A percentile compares a stretch with the other conserved stretches of the same genome.
Evolutionary conservation across 2,888 invertebrate genomes (phyloP).

Genomic region (Polydrusus pterygomalis): DNA sequence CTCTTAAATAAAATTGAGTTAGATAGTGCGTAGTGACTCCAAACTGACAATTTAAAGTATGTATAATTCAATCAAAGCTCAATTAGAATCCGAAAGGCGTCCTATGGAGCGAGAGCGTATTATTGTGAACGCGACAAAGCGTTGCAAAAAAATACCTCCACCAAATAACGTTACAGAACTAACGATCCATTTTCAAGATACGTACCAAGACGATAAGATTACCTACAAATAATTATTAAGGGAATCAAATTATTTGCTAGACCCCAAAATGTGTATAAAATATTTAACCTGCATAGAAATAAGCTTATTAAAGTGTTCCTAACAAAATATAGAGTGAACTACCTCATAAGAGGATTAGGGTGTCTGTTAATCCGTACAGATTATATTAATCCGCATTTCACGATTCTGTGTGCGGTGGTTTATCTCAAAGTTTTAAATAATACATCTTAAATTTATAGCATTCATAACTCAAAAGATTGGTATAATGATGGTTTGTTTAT

Average conservation of each 20-base stretch:
- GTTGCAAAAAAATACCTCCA: too few species aligned
- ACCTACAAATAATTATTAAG: not conserved
- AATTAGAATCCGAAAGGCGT: too few species aligned
- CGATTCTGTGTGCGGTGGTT: not conserved
- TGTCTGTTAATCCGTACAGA: slow-evolving; percentile 23
- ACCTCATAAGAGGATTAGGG: slow-evolving; percentile 10
- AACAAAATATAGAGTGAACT: slow-evolving; percentile 17
- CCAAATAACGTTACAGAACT: too few species aligned
- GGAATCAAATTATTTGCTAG: not conserved
- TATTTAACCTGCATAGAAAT: slow-evolving; percentile 15
- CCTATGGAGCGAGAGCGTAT: too few species aligned
- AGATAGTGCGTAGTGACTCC: too few species aligned
- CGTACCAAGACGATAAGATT: not conserved
- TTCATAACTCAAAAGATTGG: too few species aligned
- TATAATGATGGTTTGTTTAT: too few species aligned
- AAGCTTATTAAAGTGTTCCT: slow-evolving; percentile 14
- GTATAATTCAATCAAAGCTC: too few species aligned
- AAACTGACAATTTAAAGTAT: too few species aligned
- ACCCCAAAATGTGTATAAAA: not conserved
- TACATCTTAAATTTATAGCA: not conserved
- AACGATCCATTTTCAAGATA: too few species aligned
- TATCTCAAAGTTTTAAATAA: not conserved
- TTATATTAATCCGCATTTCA: slow-evolving; percentile 21
- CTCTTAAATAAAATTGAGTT: too few species aligned
- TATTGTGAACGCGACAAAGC: too few species aligned